phyloP scores from a whole-genome alignment of 1,140 invertebrate genomes.

The Thalassaphorura encarpata region DNA sequence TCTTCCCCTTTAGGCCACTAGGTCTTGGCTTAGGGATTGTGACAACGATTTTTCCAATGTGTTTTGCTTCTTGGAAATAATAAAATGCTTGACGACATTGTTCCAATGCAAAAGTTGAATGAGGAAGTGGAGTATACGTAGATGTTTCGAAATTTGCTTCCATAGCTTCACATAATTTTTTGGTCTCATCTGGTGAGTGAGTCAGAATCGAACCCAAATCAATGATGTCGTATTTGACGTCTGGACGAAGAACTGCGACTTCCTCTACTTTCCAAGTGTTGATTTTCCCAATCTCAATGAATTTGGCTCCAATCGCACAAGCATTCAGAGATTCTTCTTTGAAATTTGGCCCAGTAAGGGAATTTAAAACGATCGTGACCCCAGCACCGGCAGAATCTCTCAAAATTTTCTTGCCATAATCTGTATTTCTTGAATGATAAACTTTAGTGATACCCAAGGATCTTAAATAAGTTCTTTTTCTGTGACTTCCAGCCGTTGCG shows the following conservation, averaged over 20 bases:
- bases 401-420: constrained; percentile 8
- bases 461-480: constrained; percentile 9
- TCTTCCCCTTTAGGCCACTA: background rate
- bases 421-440: constrained; percentile 15
- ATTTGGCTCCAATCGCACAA: constrained; percentile 10
- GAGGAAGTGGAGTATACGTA: background rate
- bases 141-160: background rate
- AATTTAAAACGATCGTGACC: constrained; percentile 18
- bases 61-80: constrained; percentile 9
- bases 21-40: background rate
- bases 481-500: constrained; percentile 9
- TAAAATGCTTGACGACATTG: constrained; percentile 6
- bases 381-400: constrained; percentile 7
- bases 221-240: constrained; percentile 14
- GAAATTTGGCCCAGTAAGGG: constrained; percentile 13
- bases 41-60: constrained; percentile 14
- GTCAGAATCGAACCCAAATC: background rate
- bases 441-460: background rate
- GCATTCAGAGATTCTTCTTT: constrained; percentile 13
- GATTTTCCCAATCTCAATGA: constrained; percentile 20
- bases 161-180: background rate
- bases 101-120: background rate
- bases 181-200: background rate
- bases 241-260: constrained; percentile 8
- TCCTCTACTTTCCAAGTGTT: constrained; percentile 16